Evolutionary conservation across 2,113 vertebrate species (phyloP).

Genomic region (Alexandromys fortis): DNA sequence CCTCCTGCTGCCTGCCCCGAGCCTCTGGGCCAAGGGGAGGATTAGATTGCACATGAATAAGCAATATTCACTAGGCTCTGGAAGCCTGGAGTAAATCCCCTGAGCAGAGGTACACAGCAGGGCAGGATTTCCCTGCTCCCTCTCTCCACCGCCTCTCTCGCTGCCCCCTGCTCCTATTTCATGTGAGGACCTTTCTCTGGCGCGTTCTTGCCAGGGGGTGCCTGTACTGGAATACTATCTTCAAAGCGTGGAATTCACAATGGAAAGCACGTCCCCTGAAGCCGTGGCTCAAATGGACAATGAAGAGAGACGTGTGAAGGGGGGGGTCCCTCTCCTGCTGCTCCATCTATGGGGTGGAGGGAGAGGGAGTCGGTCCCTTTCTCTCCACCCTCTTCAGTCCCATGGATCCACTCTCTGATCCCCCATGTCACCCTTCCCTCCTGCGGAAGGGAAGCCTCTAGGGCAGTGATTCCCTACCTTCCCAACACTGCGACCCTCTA

Average conservation of each 20-base stretch:
- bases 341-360: neutral
- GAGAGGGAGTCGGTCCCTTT: neutral
- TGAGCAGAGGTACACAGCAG: conserved; percentile 56
- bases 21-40: neutral
- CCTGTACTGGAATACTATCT: neutral
- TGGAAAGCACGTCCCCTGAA: neutral
- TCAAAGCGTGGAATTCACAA: conserved; percentile 27
- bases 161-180: conserved; percentile 41
- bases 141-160: neutral
- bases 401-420: too few relatives aligned
- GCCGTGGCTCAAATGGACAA: neutral
- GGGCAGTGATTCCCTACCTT: neutral
- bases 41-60: conserved; percentile 57
- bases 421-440: neutral
- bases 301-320: neutral
- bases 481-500: neutral
- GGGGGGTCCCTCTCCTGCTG: neutral
- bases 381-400: neutral
- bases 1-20: neutral
- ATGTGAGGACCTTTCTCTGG: neutral
- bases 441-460: neutral
- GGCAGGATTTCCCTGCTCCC: conserved; percentile 47
- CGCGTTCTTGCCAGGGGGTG: conserved; percentile 15
- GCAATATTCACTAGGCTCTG: neutral
- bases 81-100: conserved; percentile 57